phyloP scores from a whole-genome alignment of 2,888 invertebrate species.

The Muschampia plurimacula region DNA sequence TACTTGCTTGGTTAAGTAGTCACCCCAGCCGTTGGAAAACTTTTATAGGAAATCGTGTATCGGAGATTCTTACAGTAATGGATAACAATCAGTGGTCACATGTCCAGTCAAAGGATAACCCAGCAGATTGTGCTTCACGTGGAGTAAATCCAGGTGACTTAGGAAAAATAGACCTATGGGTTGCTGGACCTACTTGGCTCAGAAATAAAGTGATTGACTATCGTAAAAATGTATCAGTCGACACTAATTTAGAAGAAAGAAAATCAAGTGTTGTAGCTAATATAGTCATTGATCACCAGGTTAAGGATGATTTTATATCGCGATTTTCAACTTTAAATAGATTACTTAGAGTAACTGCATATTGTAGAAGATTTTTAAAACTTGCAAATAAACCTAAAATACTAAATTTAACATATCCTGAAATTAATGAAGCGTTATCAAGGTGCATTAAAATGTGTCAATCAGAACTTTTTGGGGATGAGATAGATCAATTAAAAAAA shows the following conservation, averaged over 20 bases:
- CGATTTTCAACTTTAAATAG: conserved; percentile 5
- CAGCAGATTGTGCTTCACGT: conserved; percentile 49
- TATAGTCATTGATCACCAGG: not conserved
- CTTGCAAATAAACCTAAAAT: not conserved
- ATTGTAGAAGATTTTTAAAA: conserved; percentile 1
- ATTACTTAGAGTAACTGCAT: conserved; percentile 6
- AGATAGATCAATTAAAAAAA: conserved; percentile 8
- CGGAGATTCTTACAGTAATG: conserved; percentile 44
- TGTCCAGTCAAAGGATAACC: conserved; percentile 45
- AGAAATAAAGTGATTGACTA: conserved; percentile 13
- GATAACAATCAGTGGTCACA: conserved; percentile 45
- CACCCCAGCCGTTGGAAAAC: conserved; percentile 46
- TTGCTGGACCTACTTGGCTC: conserved; percentile 9
- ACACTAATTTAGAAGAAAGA: conserved; percentile 19
- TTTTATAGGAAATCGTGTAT: conserved; percentile 49
- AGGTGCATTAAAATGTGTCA: conserved; percentile 40
- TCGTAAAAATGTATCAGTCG: not conserved
- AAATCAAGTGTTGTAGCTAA: conserved; percentile 12
- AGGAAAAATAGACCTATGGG: not conserved
- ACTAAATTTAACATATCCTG: conserved; percentile 5
- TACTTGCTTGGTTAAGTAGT: conserved; percentile 26
- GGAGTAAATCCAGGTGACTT: conserved; percentile 36
- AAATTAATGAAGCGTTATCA: conserved; percentile 26
- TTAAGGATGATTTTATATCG: conserved; percentile 1
- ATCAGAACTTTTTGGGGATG: conserved; percentile 14